Base-by-base conservation (phyloP, 2,888 invertebrate species). In the Amblyjoppa fuscipennis region DNA sequence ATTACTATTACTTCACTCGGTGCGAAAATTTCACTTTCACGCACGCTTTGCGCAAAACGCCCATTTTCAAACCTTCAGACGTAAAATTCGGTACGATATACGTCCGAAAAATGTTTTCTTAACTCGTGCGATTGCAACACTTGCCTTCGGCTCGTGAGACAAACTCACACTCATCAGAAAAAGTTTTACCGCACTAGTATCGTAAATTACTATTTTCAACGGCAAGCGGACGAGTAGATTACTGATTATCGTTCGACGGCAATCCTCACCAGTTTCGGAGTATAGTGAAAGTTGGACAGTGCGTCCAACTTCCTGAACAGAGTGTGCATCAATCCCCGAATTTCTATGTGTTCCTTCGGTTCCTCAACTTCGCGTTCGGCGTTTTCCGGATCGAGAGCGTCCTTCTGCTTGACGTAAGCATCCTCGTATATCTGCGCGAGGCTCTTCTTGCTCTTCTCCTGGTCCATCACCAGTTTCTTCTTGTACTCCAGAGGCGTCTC, bases 401-500 rank as follows among this genome's bases (percentile, higher is more conserved):
- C 95, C 86, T 96, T 94, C 92, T 98, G 96, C 84, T 96, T 95
- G 51, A 98, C 94, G 92, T 96, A 98, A 92, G 98, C 97, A 87
- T 97, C 96, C 95, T 99, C 99, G 91, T 99, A 99, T 69, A 99
- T 97, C 94, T 99, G 97, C 0, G 98, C 98, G 74, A 99, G 95
- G 74, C 99, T 98, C 85, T 97, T 95, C 94, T 99, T 99, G 91
- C 98, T 98, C 92, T 99, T 99, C 91, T 99, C 98, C 89, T 99
- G 98, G 94, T 99, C 97, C 66, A 99, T 94, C 0, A 98, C 96
- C 80, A 99, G 95, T 87, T 97, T 96, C 92, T 99, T 99, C 91
- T 98, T 98, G 93, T 97, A 99, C 85, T 97, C 97, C 66, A 97
- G 95, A 2, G 98, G 97, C 13, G 97, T 97, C 86, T 98, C 97